phyloP scores from a whole-genome alignment of 2,113 vertebrate species.

The Crotalus helleri region DNA sequence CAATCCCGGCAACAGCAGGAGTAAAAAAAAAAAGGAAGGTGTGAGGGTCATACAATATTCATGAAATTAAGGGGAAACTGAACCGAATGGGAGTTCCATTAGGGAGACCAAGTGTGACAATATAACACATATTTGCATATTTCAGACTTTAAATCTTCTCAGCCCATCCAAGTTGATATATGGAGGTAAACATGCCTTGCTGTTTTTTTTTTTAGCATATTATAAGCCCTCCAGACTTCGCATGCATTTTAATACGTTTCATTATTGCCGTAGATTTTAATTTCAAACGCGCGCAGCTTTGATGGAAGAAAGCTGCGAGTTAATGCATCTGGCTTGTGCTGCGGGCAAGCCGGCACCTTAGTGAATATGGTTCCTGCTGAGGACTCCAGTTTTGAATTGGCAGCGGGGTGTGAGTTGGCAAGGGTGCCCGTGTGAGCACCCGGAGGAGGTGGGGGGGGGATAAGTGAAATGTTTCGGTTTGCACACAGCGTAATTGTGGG shows the following conservation, averaged over 20 bases:
- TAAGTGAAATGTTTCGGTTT: no score
- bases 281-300: constrained; percentile 75
- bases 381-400: constrained; percentile 47
- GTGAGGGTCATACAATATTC: constrained; percentile 82
- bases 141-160: constrained; percentile 87
- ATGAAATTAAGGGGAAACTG: constrained; percentile 84
- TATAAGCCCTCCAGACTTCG: constrained; percentile 85
- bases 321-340: constrained; percentile 78
- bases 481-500: no score
- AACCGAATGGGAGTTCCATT: constrained; percentile 85
- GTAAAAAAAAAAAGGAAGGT: constrained; percentile 66
- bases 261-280: constrained; percentile 84
- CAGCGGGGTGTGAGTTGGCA: neutral
- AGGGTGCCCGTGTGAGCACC: neutral
- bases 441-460: no score
- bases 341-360: constrained; percentile 68
- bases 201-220: constrained; percentile 81
- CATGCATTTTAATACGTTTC: constrained; percentile 86
- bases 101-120: constrained; percentile 86
- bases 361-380: constrained; percentile 66
- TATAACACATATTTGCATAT: constrained; percentile 88
- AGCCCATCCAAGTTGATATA: constrained; percentile 86
- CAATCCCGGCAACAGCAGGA: constrained; percentile 78
- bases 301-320: constrained; percentile 79
- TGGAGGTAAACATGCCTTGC: constrained; percentile 86